Evolutionary conservation across 2,113 vertebrate species (phyloP).

Genomic region (Argyrosomus japonicus): DNA sequence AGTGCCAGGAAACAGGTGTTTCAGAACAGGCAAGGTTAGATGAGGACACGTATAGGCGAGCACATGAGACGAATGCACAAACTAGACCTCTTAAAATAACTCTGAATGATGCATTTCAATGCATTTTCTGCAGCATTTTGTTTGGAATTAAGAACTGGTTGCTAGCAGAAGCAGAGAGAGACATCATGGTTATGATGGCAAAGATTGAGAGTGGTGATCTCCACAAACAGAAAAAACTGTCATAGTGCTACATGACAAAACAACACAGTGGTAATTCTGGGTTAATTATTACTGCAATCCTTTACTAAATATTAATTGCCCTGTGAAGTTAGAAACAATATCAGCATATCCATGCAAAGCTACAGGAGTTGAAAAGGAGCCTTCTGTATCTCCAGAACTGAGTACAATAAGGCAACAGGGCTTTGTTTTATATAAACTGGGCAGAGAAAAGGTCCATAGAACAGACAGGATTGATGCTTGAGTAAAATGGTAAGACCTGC

Average conservation of each 20-base stretch:
- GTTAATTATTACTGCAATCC: background rate
- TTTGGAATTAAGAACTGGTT: background rate
- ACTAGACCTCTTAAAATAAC: background rate
- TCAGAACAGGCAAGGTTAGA: background rate
- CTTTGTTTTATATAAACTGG: slow-evolving; percentile 3
- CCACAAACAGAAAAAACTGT: background rate
- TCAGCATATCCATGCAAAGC: background rate
- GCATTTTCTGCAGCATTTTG: background rate
- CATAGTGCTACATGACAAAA: background rate
- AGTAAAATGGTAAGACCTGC: background rate
- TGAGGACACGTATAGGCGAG: slow-evolving; percentile 12
- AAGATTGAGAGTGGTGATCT: background rate
- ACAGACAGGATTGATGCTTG: background rate
- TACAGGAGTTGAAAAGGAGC: background rate
- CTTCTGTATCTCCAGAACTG: background rate
- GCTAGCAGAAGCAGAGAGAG: background rate
- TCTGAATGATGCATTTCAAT: background rate
- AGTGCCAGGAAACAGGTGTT: slow-evolving; percentile 27
- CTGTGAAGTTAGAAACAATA: background rate
- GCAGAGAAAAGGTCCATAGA: slow-evolving; percentile 8
- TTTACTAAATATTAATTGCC: background rate
- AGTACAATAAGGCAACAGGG: background rate
- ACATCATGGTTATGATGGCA: background rate
- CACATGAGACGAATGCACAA: background rate
- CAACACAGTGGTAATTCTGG: too few relatives aligned